Evolutionary conservation across 2,888 invertebrate genomes (phyloP).

Genomic region (Encarsia formosa): DNA sequence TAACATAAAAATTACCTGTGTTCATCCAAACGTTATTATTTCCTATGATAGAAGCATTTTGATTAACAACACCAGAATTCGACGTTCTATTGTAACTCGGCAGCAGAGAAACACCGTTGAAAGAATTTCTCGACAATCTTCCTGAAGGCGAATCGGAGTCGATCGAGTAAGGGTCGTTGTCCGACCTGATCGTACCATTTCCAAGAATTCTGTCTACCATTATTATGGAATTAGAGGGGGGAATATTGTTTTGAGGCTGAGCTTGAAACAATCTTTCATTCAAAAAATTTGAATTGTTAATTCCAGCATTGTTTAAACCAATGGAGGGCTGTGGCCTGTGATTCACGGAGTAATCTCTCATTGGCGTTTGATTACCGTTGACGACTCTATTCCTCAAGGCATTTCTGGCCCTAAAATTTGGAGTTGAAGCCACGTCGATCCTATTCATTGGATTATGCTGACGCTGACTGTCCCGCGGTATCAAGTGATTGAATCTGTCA

Average conservation of each 20-base stretch:
- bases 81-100: conserved; percentile 4
- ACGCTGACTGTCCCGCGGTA: conserved; percentile 37
- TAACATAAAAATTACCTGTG: not conserved
- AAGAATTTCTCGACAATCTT: conserved; percentile 2
- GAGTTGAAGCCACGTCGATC: conserved; percentile 30
- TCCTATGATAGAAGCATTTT: not conserved
- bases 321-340: not conserved
- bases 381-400: conserved; percentile 26
- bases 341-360: conserved; percentile 18
- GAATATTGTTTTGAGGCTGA: too few relatives aligned
- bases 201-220: too few relatives aligned
- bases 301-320: not conserved
- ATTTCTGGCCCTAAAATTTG: conserved; percentile 31
- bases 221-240: too few relatives aligned
- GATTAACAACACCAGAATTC: not conserved
- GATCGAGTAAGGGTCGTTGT: not conserved
- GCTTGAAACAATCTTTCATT: too few relatives aligned
- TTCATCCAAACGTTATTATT: not conserved
- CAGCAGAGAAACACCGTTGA: not conserved
- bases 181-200: too few relatives aligned
- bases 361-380: not conserved
- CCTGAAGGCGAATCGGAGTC: conserved; percentile 1
- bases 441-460: conserved; percentile 30
- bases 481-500: conserved; percentile 49
- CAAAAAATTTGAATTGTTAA: not conserved